Base-by-base conservation (phyloP, 2,113 vertebrate genomes). In the Sylvia atricapilla region DNA sequence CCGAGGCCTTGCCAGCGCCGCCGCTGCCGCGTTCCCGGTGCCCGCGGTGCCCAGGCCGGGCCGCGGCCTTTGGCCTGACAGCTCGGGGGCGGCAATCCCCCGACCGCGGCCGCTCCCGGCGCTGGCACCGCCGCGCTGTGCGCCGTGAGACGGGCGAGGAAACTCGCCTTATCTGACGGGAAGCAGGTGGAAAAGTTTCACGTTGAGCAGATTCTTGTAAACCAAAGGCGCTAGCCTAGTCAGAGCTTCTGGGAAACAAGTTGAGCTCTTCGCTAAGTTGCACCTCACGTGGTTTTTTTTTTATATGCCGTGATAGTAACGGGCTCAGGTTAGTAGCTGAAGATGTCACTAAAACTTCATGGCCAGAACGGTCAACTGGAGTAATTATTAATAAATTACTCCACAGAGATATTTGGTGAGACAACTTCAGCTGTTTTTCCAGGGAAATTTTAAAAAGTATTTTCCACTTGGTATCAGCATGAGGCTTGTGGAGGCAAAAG, bases 81-180 rank as follows among this genome's bases (percentile, higher is more conserved):
- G 64, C 55, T 47, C 50, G 6, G 2, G 9, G 18, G 25, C 27
- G 5, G 70, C 7, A 24, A 3, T 7, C 3, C 4, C 23, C 28
- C 33, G 9, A 2, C 3, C 19, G 13, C 5, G 2, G 66, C 74
- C 14, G 37, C 3, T 33, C 46, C 21, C 44, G 8, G 30, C 1
- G 0, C 14, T n/a, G 22, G 2, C 7, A 0, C 22, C 6, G 16
- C 39, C 3, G 59, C 44, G 37, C 37, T 37, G 37, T 10, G 59
- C 16, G 3, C 50, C 0, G 39, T 0, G 18, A 3, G 41, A 3
- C 24, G 0, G 50, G 6, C 22, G 5, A 9, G 50, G 49, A 30
- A 41, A 7, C 10, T 58, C 4, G 1, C 56, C 27, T 11, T 4
- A 9, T 1, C 49, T 4, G 2, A 1, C 15, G 0, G 50, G 15